Evolutionary conservation across 2,797 vertebrate species (phyloP).

Genomic region (Manis javanica): DNA sequence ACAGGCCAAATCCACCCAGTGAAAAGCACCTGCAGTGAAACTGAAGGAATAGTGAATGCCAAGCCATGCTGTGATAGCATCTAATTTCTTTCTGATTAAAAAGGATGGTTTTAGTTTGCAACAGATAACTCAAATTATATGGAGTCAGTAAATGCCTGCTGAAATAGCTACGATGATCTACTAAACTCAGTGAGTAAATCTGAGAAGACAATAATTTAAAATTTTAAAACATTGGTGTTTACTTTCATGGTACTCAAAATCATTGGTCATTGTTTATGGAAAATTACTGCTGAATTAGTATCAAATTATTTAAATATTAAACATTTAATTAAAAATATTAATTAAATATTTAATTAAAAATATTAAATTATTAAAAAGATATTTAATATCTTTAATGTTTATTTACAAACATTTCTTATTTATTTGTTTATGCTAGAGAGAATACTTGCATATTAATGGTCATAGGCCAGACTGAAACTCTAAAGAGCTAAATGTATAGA

Average conservation of each 20-base stretch:
- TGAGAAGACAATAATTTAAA: background rate
- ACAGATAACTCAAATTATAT: background rate
- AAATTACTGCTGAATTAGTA: background rate
- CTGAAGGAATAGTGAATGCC: background rate
- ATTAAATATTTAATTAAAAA: no score
- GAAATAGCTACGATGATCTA: background rate
- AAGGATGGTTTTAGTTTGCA: background rate
- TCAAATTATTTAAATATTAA: conserved; percentile 24
- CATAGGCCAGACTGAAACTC: background rate
- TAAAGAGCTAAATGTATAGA: background rate
- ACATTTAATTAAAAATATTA: no score
- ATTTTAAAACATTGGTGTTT: conserved; percentile 4
- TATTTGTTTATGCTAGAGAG: background rate
- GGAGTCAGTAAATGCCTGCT: background rate
- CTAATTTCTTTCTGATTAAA: conserved; percentile 47
- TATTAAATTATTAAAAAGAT: no score
- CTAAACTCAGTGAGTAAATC: background rate
- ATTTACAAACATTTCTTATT: background rate
- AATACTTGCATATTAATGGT: background rate
- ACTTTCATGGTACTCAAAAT: background rate
- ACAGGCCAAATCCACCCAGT: background rate
- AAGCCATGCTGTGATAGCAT: background rate
- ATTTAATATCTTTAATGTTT: background rate
- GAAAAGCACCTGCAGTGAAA: conserved; percentile 33
- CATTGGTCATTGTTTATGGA: background rate